These are phyloP conservation scores for Liolophura sinensis DNA, from an alignment of 1,140 invertebrate species.

Conservation along the genomic window DNA sequence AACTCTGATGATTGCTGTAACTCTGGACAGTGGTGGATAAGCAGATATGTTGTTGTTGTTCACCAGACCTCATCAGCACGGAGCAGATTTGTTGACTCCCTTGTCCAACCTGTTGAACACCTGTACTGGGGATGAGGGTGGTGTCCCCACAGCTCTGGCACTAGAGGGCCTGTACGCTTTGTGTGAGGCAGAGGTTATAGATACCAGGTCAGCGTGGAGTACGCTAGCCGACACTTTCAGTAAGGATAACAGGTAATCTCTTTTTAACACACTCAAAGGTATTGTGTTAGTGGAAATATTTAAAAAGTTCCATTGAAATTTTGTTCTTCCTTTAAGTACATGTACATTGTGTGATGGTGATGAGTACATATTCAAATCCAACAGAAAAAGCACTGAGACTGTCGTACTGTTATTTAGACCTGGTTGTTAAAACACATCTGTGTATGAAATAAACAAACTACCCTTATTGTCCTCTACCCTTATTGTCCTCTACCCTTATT, in stretches of 20 bases:
- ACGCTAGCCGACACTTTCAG: slow-evolving; percentile 19
- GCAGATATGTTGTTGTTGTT: slow-evolving; percentile 10
- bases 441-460: too few species aligned
- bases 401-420: too few species aligned
- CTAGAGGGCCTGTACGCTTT: slow-evolving; percentile 42
- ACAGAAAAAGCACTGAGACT: too few species aligned
- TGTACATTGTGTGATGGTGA: too few species aligned
- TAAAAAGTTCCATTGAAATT: neutral
- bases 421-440: too few species aligned
- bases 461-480: too few species aligned
- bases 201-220: slow-evolving; percentile 28
- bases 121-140: slow-evolving; percentile 23
- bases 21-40: too few species aligned
- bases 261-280: too few species aligned
- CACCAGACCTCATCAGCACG: slow-evolving; percentile 50
- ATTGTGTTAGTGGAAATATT: neutral
- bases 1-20: too few species aligned
- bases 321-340: neutral
- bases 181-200: slow-evolving; percentile 47
- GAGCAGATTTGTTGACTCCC: slow-evolving; percentile 42
- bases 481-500: too few species aligned
- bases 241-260: slow-evolving; percentile 24
- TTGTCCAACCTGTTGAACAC: slow-evolving; percentile 40
- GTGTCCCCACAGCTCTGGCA: slow-evolving; percentile 35
- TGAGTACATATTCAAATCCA: too few species aligned